Conservation (phyloP, 2,888 invertebrate species). For the Falcaria lacertinaria region DNA sequence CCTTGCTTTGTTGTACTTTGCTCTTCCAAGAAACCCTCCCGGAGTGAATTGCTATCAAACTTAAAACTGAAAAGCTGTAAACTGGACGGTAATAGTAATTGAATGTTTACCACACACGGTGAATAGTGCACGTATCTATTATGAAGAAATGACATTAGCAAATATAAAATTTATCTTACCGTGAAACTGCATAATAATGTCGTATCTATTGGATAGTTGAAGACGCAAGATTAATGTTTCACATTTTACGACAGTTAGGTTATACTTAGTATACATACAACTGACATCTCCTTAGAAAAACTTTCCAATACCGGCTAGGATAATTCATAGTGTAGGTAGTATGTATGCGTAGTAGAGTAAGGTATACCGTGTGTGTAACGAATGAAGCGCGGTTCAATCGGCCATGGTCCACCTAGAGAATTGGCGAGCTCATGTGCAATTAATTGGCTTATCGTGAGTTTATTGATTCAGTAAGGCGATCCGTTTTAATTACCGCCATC, state of each 20-base stretch:
- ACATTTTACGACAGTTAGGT: too few relatives aligned
- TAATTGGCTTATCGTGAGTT: constrained; percentile 75
- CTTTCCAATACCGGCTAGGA: too few relatives aligned
- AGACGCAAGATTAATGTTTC: too few relatives aligned
- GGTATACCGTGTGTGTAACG: not conserved
- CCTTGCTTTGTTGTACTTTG: constrained; percentile 20
- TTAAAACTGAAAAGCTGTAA: constrained; percentile 48
- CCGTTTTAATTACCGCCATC: constrained; percentile 75
- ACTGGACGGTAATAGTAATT: constrained; percentile 20
- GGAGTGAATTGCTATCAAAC: constrained; percentile 41
- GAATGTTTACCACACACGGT: constrained; percentile 45
- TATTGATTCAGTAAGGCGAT: constrained; percentile 78
- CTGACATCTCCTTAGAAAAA: too few relatives aligned
- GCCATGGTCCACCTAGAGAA: constrained; percentile 48
- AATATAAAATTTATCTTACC: too few relatives aligned
- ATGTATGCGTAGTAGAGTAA: too few relatives aligned
- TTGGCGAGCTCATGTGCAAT: constrained; percentile 60
- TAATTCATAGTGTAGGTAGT: too few relatives aligned
- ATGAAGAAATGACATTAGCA: not conserved
- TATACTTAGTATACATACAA: too few relatives aligned
- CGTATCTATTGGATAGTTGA: too few relatives aligned
- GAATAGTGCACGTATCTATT: constrained; percentile 2
- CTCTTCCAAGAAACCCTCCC: constrained; percentile 58
- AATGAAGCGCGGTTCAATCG: constrained; percentile 32
- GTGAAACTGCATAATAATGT: too few relatives aligned